Base-by-base conservation (phyloP, 2,113 vertebrate species). In the Corythaeola cristata region DNA sequence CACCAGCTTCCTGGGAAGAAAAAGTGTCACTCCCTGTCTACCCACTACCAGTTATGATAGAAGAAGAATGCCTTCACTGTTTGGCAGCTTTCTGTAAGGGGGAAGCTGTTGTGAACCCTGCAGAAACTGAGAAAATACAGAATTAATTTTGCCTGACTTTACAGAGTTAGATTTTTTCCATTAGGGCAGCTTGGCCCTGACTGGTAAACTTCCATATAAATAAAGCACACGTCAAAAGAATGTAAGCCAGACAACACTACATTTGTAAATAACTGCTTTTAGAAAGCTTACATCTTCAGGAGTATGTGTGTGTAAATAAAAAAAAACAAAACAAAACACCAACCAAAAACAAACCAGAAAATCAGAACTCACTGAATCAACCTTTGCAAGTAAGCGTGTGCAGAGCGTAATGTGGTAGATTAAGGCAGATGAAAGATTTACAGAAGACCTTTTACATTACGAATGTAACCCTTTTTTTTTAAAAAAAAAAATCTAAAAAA, bases 111-210 rank as follows among this genome's bases (percentile, higher is more conserved):
- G 53, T n/a, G 73, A 90, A 19, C 64, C 17, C 11, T 67, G 64
- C 75, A 67, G 67, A 92, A 93, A 76, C 63, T 50, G 69, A 68
- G 82, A 91, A 96, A 94, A 90, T 28, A 52, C 32, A 67, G n/a
- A 63, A 91, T 76, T 78, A 39, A 71, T 93, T 93, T 77, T 68
- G 55, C 83, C 44, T 79, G 39, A 39, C 26, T 52, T 56, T 30
- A 28, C 19, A 24, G 73, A 41, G 11, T 60, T 67, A 47, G 26
- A 32, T 84, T 88, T 93, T 93, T 90, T 93, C 85, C 33, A 9
- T 89, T 47, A 66, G 35, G 20, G 28, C 49, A 62, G 30, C 67
- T 88, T 97, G 72, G 58, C 50, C 64, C 33, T 78, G 69, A 78
- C 32, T 55, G 60, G 45, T 60, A 66, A 63, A 24, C 16, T 75